Conservation (phyloP, 2,113 vertebrate species). For the Todiramphus chloris region DNA sequence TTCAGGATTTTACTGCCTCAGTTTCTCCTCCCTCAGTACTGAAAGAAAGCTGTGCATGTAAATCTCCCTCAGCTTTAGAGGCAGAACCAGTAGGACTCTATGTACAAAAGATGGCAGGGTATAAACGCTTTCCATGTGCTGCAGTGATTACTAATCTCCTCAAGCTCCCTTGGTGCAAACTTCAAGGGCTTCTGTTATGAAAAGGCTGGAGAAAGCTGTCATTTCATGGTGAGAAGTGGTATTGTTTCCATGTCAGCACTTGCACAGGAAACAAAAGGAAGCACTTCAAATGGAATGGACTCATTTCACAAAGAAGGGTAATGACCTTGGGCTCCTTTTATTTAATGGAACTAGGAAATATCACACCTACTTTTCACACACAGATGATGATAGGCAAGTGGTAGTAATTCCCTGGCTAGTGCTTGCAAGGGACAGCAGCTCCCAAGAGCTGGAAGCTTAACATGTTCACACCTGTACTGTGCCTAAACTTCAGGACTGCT, state of each 20-base stretch:
- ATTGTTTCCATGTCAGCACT: conserved; percentile 65
- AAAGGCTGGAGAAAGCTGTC: conserved; percentile 63
- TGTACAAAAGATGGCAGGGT: conserved; percentile 18
- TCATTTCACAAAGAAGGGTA: not conserved
- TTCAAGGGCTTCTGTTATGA: conserved; percentile 56
- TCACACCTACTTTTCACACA: not conserved
- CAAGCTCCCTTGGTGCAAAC: conserved; percentile 50
- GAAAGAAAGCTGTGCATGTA: not conserved
- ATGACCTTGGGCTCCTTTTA: not conserved
- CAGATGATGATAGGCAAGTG: conserved; percentile 22
- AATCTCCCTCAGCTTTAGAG: not conserved
- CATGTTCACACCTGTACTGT: not conserved
- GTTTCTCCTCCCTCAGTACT: conserved; percentile 10
- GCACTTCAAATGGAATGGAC: not conserved
- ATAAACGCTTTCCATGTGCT: conserved; percentile 46
- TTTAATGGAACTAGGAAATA: conserved; percentile 18
- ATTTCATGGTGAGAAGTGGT: conserved; percentile 57
- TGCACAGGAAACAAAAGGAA: conserved; percentile 52
- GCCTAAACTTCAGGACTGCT: not conserved
- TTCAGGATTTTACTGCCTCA: conserved; percentile 33
- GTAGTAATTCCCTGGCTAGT: not conserved
- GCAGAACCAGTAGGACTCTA: not conserved
- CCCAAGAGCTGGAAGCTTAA: not conserved
- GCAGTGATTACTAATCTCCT: conserved; percentile 64
- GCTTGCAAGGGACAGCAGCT: not conserved